These are phyloP conservation scores for Hydroisotoma schaefferi DNA, from an alignment of 2,888 invertebrate species.

Conservation along the genomic window DNA sequence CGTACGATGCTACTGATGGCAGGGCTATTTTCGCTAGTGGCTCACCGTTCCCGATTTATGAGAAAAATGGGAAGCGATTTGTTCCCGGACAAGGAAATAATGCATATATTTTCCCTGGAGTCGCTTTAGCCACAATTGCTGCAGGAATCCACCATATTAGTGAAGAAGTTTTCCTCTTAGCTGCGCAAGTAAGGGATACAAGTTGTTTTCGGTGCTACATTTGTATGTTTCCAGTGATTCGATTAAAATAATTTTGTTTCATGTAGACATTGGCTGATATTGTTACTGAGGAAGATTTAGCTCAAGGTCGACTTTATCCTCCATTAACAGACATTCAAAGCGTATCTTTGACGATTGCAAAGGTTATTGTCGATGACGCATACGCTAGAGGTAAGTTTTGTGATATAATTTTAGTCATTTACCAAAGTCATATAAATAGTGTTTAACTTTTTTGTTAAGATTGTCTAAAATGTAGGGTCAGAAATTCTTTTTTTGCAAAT, in stretches of 20 bases:
- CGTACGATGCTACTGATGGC: slow-evolving; percentile 78
- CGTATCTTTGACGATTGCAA: slow-evolving; percentile 85
- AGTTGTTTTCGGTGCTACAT: not conserved
- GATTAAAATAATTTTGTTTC: slow-evolving; percentile 17
- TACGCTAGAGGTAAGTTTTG: slow-evolving; percentile 70
- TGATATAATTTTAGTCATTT: slow-evolving; percentile 15
- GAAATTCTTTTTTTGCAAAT: too few relatives aligned
- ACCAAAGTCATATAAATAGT: not conserved
- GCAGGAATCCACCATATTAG: slow-evolving; percentile 90
- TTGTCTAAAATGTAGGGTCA: too few relatives aligned
- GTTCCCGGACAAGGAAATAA: slow-evolving; percentile 96
- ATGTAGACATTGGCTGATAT: slow-evolving; percentile 72
- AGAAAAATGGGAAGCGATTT: slow-evolving; percentile 71
- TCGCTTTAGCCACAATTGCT: slow-evolving; percentile 88
- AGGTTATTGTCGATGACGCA: slow-evolving; percentile 79
- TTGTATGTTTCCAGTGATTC: not conserved
- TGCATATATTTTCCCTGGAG: slow-evolving; percentile 94
- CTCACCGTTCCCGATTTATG: slow-evolving; percentile 88
- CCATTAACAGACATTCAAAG: slow-evolving; percentile 77
- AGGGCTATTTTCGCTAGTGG: slow-evolving; percentile 92
- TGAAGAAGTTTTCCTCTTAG: slow-evolving; percentile 88
- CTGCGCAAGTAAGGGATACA: slow-evolving; percentile 59
- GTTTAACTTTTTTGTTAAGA: too few relatives aligned
- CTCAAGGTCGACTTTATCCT: slow-evolving; percentile 87
- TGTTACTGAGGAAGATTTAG: slow-evolving; percentile 77